Base-by-base conservation (phyloP, 2,888 invertebrate species). In the Cistogaster globosa region DNA sequence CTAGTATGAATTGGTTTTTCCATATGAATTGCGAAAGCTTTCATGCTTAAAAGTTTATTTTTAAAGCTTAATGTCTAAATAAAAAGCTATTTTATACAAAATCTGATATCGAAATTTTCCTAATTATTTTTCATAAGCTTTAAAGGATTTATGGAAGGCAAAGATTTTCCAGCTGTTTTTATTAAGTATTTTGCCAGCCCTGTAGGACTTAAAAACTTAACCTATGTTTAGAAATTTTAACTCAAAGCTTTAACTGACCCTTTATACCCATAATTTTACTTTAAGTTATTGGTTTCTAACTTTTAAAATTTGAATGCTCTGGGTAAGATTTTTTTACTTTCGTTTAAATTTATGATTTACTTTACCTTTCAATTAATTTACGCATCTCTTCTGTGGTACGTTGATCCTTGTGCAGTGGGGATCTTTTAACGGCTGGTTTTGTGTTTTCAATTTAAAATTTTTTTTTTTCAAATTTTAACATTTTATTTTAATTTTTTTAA, bases 301-400 rank as follows among this genome's bases (percentile, higher is more conserved):
- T 45, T 42, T 71, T 65, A 20, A 42, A n/a, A 42, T 71, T 48
- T 45, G 53, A 42, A 36, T 42, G 26, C 60, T 62, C 22, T 78
- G 60, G 55, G 42, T 48, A 60, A 45, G 38, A 48, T 20, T 20
- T 42, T 48, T 38, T 80, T 67, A 16, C 22, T 12, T 51, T 57
- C 12, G 6, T 68, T 48, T 51, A 48, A 60, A 32, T 36, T 22
- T 62, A 20, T 48, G 93, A 89, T 89, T 67, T 89, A 93, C 96
- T 95, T 97, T 95, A 97, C 97, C 97, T 97, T 96, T 98, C 98
- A 94, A 98, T 97, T 94, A 97, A 96, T 96, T 97, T 97, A 94
- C 98, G 96, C 97, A 97, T 97, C 95, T 97, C 97, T 95, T 97
- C 98, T 94, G 96, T 97, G 94, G 97, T 96, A 96, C 97, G 96